Base-by-base conservation (phyloP, 2,888 invertebrate species). In the Opisthograptis luteolata region DNA sequence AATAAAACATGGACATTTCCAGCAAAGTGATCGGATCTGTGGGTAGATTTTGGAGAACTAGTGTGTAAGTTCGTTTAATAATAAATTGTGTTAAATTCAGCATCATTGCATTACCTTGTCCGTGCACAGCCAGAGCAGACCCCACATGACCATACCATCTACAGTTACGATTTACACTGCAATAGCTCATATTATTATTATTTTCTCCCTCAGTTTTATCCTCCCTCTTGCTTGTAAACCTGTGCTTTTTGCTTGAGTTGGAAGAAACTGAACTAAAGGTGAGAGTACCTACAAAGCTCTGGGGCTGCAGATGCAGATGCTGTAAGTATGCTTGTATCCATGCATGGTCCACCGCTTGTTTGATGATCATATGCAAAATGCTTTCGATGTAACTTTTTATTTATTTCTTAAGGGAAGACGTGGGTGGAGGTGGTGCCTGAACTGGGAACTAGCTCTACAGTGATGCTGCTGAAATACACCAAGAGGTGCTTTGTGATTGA, bases 31-130 rank as follows among this genome's bases (percentile, higher is more conserved):
- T 77, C 51, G 60, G 59, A 43, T 64, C 75, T 14, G 10, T 85
- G 12, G 76, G 81, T 40, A 67, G 66, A 48, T 78, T 84, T 71
- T 89, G 88, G 89, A 81, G 86, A 56, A 73, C 68, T 30, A 81
- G 79, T 63, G 68, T 84, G 89, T 88, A 85, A 84, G 82, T 41
- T 25, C 2, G 8, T 1, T 3, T 5, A 25, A 15, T 10, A 12
- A 20, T 28, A 4, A 13, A 9, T 12, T 22, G 7, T 32, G 1
- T 31, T 14, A 12, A 4, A 2, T 31, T 24, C 2, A 7, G 8
- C 8, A 25, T 20, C 15, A 27, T 42, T 47, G 9, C 20, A 28
- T 37, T 37, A 44, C 22, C n/a, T 15, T 9, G 25, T 13, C 14
- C 14, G 1, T 22, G 22, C 19, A 12, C 22, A n/a, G 15, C 12